Base-by-base conservation (phyloP, 2,888 invertebrate species). In the Didymodactylos carnosus region DNA sequence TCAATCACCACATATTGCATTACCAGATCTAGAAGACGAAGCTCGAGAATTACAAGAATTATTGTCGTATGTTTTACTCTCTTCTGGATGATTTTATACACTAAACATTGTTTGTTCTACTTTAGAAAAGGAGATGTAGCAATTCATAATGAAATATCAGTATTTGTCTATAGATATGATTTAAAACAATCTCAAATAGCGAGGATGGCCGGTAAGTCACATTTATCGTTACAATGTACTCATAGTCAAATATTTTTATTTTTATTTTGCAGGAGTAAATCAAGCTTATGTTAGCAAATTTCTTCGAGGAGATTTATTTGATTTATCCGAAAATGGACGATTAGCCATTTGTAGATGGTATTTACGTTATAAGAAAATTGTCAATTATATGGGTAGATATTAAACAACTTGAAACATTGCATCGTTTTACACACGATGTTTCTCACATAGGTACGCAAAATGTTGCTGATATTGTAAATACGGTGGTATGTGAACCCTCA, bases 201-300 rank as follows among this genome's bases (percentile, higher is more conserved):
- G 10, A 80, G 81, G 76, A 82, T 85, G 80, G 82, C 84, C 72
- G 80, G 80, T 80, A 71, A 75, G 75, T n/a, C 23, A 8, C 4
- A 39, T 27, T 23, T 5, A 39, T 29, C 27, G 19, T 40, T 10
- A 25, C 5, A 72, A 72, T 35, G 8, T n/a, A 23, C 7, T 4
- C 2, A n/a, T 10, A 25, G 35, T 10, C 2, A 19, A 53, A 2
- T 3, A 16, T 16, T 53, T 49, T 3, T 2, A 29, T 14, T 72
- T 23, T 72, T 23, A 39, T 35, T 14, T 70, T 75, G 13, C 72
- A 79, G 83, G 80, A 71, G 83, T 85, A 71, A 83, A 83, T 75
- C 85, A 85, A 77, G 84, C 85, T 5, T 85, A 85, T 77, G 83
- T 85, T 73, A 84, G 84, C 71, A 83, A 85, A 75, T 83, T 84